A percentile compares a stretch with the other conserved stretches of the same genome.
These are phyloP conservation scores for Zaprionus obscuricornis DNA, from an alignment of 2,888 invertebrate species.

Conservation along the genomic window DNA sequence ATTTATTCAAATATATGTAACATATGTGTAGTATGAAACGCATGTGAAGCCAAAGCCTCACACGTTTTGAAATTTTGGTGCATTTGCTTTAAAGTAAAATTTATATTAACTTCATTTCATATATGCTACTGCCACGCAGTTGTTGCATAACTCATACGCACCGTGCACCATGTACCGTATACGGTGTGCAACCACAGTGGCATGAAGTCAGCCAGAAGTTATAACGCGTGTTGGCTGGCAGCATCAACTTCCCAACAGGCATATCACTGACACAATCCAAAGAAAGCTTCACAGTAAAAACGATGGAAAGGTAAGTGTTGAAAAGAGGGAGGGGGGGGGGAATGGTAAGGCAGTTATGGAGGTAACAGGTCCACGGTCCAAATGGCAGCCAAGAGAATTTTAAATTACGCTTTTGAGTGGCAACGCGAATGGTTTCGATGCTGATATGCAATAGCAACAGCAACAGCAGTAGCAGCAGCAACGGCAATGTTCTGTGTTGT, in stretches of 20 bases:
- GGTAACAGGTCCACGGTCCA: conserved; percentile 44
- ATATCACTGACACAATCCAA: conserved; percentile 62
- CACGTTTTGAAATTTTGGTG: conserved; percentile 40
- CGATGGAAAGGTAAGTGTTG: conserved; percentile 11
- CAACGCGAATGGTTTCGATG: conserved; percentile 53
- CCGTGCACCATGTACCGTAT: conserved; percentile 54
- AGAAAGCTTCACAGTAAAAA: conserved; percentile 37
- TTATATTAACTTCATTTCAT: conserved; percentile 77
- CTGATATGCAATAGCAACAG: conserved; percentile 61
- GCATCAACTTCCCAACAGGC: conserved; percentile 47
- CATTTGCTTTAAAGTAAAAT: conserved; percentile 63
- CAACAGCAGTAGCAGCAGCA: conserved; percentile 3
- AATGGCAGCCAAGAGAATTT: conserved; percentile 77
- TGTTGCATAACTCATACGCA: conserved; percentile 72
- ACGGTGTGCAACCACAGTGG: conserved; percentile 44
- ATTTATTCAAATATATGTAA: conserved; percentile 71
- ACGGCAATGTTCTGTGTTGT: conserved; percentile 12
- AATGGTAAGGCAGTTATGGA: no score
- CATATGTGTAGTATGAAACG: conserved; percentile 24
- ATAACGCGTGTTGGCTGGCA: conserved; percentile 48
- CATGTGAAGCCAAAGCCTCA: conserved; percentile 50
- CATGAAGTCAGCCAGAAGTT: conserved; percentile 35
- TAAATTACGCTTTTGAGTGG: conserved; percentile 77
- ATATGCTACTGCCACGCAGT: conserved; percentile 57
- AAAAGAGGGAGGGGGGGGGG: conserved; percentile 14